Evolutionary conservation across 2,113 vertebrate genomes (phyloP).

Genomic region (Alectura lathami): DNA sequence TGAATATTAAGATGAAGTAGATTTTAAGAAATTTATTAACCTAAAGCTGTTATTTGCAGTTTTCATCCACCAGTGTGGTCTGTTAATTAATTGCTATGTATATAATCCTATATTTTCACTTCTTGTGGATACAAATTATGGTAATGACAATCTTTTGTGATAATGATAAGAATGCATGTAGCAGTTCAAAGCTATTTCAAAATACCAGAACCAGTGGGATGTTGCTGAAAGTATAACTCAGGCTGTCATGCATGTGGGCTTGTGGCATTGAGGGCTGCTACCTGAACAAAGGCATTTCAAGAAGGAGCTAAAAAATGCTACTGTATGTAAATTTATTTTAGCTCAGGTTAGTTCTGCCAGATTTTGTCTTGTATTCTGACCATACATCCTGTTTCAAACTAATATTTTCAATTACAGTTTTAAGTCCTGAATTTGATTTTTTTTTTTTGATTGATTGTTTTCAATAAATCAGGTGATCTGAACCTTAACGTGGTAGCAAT

Average conservation of each 20-base stretch:
- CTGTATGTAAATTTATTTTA: neutral
- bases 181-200: neutral
- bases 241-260: neutral
- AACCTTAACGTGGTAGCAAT: conserved; percentile 99
- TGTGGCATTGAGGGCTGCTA: neutral
- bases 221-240: neutral
- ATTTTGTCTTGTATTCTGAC: neutral
- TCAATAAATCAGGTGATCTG: conserved; percentile 84
- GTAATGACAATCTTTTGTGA: neutral
- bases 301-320: neutral
- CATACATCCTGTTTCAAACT: neutral
- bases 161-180: neutral
- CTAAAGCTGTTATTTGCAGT: neutral
- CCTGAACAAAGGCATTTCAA: neutral
- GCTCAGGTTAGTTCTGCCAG: neutral
- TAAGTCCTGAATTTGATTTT: neutral
- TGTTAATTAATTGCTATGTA: neutral
- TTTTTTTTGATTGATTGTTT: conserved; percentile 9
- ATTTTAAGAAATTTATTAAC: neutral
- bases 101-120: neutral
- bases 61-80: neutral
- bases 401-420: neutral
- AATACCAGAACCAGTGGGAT: neutral
- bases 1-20: neutral
- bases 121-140: neutral